Conservation (phyloP, 2,888 invertebrate species). For the Pedicia rivosa region DNA sequence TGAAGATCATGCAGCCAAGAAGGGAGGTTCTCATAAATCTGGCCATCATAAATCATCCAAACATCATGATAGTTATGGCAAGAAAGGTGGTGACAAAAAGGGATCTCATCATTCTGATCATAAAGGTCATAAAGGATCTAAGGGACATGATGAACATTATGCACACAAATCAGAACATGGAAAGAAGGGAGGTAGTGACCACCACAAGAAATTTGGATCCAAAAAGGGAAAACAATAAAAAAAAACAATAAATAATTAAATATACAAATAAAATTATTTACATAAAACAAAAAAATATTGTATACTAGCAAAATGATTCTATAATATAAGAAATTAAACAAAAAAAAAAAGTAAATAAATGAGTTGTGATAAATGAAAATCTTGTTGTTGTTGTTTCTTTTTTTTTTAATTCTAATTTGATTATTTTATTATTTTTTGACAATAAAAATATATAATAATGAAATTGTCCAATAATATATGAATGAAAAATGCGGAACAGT, state of each 20-base stretch:
- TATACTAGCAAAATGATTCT: too few relatives aligned
- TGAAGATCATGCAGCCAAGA: conserved; percentile 64
- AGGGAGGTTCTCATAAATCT: conserved; percentile 66
- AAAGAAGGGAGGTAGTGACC: conserved; percentile 65
- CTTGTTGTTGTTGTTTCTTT: too few relatives aligned
- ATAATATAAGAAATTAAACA: too few relatives aligned
- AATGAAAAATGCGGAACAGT: too few relatives aligned
- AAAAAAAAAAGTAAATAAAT: too few relatives aligned
- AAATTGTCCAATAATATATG: too few relatives aligned
- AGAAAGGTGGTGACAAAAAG: conserved; percentile 65
- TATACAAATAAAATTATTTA: neutral
- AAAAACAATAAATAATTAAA: neutral
- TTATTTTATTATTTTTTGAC: too few relatives aligned
- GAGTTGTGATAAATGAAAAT: too few relatives aligned
- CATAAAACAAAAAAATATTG: conserved; percentile 1
- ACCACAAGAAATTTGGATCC: conserved; percentile 64
- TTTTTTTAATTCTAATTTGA: too few relatives aligned
- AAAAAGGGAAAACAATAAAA: conserved; percentile 30
- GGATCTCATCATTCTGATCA: conserved; percentile 66
- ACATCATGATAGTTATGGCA: conserved; percentile 61
- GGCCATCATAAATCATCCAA: conserved; percentile 65
- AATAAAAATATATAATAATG: too few relatives aligned
- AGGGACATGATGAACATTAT: conserved; percentile 61
- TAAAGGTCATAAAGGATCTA: conserved; percentile 62
- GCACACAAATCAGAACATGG: conserved; percentile 57